phyloP scores from a whole-genome alignment of 2,113 vertebrate genomes.

The Rhinolophus sinicus region DNA sequence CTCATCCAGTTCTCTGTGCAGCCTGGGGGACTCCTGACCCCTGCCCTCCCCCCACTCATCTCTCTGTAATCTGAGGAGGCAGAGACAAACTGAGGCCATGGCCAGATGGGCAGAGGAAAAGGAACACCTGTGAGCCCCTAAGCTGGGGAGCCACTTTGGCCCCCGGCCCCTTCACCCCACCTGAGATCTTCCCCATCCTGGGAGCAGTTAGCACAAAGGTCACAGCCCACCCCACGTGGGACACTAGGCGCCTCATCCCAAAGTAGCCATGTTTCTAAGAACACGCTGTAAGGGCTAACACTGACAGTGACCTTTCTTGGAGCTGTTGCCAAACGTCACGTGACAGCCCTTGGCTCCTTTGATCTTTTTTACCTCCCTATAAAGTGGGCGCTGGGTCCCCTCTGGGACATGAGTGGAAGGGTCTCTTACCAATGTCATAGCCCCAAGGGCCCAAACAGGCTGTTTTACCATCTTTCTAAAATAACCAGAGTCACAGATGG shows the following conservation, averaged over 20 bases:
- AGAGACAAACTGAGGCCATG: background rate
- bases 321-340: background rate
- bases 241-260: background rate
- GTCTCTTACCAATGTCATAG: background rate
- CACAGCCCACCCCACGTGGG: rapidly evolving
- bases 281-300: rapidly evolving
- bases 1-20: background rate
- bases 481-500: background rate
- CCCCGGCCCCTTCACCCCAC: background rate
- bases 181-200: background rate
- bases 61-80: background rate
- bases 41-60: background rate
- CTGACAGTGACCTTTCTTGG: background rate
- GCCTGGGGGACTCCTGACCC: background rate
- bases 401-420: background rate
- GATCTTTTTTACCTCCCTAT: background rate
- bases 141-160: background rate
- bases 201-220: background rate
- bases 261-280: background rate
- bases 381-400: background rate
- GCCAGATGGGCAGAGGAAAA: background rate
- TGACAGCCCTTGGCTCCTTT: background rate
- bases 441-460: background rate
- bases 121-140: background rate
- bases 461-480: background rate